phyloP scores from a whole-genome alignment of 2,113 vertebrate species.

The Prinia subflava region DNA sequence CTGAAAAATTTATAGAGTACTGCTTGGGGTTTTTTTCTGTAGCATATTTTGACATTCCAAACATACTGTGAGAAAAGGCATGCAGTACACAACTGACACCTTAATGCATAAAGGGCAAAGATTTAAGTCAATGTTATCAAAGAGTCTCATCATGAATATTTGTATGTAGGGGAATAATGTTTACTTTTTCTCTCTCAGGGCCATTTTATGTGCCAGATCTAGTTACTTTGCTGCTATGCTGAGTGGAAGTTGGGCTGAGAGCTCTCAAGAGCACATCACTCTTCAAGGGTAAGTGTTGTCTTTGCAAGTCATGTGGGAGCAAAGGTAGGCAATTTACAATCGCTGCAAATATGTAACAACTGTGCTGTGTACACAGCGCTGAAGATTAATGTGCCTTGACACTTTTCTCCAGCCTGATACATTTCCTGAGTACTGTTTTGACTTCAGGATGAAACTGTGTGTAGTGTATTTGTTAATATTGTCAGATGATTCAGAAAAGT shows the following conservation, averaged over 20 bases:
- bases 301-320: constrained; percentile 29
- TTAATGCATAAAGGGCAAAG: constrained; percentile 18
- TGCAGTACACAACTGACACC: neutral
- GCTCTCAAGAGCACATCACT: constrained; percentile 85
- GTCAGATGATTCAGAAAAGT: neutral
- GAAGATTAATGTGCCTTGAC: constrained; percentile 45
- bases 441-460: constrained; percentile 9
- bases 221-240: constrained; percentile 94
- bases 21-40: neutral
- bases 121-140: constrained; percentile 40
- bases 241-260: constrained; percentile 92
- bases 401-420: neutral
- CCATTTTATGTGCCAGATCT: constrained; percentile 90
- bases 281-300: constrained; percentile 86
- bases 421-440: constrained; percentile 23
- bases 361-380: neutral
- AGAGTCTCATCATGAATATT: constrained; percentile 38
- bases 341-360: constrained; percentile 17
- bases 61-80: neutral
- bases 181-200: constrained; percentile 74
- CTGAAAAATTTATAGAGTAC: neutral
- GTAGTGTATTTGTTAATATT: constrained; percentile 8
- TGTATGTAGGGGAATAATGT: constrained; percentile 40
- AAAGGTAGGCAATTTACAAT: constrained; percentile 41
- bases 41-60: neutral